Evolutionary conservation across 35 echinoderm and acorn worm species (phyloP).

Genomic region (Amphiura filiformis): DNA sequence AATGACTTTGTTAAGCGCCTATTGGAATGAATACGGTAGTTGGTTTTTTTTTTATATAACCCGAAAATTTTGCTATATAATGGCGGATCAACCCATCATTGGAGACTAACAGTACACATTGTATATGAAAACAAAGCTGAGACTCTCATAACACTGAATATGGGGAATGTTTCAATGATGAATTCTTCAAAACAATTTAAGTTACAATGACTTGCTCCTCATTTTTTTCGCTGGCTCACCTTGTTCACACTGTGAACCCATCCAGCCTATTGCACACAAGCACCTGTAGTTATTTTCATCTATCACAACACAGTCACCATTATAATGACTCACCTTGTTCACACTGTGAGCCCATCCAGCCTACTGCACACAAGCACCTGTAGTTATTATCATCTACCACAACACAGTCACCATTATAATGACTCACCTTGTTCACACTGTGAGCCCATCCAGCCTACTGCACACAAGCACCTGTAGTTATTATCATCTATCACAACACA

Average conservation of each 20-base stretch:
- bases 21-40: too few relatives aligned
- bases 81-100: too few relatives aligned
- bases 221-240: too few relatives aligned
- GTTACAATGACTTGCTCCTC: too few relatives aligned
- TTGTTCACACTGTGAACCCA: slow-evolving; percentile 45
- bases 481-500: slow-evolving; percentile 64
- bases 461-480: slow-evolving; percentile 51
- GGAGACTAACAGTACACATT: too few relatives aligned
- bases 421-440: slow-evolving; percentile 57
- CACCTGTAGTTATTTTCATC: slow-evolving; percentile 55
- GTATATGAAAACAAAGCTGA: too few relatives aligned
- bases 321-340: slow-evolving; percentile 39
- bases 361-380: slow-evolving; percentile 44
- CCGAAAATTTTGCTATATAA: too few relatives aligned
- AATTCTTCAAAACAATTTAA: too few relatives aligned
- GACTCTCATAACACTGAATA: too few relatives aligned
- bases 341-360: slow-evolving; percentile 59
- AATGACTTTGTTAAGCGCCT: too few relatives aligned
- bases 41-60: too few relatives aligned
- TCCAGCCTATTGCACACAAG: slow-evolving; percentile 52
- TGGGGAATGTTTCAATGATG: too few relatives aligned
- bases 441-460: slow-evolving; percentile 52
- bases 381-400: slow-evolving; percentile 53
- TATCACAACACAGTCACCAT: slow-evolving; percentile 47
- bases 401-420: slow-evolving; percentile 37